phyloP scores from a whole-genome alignment of 2,797 vertebrate genomes.

The Coendou prehensilis region DNA sequence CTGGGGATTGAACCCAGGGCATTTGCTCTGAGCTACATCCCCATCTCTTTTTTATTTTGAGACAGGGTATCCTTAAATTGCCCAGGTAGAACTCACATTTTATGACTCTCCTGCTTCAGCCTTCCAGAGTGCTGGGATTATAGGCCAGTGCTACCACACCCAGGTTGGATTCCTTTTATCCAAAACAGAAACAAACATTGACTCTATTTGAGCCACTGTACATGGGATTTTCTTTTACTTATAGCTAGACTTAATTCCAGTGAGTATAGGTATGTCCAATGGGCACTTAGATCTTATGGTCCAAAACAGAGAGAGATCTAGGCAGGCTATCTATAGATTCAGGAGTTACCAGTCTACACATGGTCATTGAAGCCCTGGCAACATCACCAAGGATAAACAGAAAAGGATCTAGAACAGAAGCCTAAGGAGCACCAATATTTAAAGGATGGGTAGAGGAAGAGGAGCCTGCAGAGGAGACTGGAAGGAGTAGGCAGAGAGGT shows the following conservation, averaged over 20 bases:
- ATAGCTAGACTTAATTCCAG: neutral
- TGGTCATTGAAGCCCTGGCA: neutral
- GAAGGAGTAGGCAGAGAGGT: slow-evolving; percentile 8
- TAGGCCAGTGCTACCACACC: neutral
- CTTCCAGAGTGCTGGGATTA: neutral
- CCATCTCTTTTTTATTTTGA: neutral
- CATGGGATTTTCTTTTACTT: neutral
- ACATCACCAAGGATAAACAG: slow-evolving; percentile 28
- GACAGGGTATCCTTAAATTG: neutral
- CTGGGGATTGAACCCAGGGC: neutral
- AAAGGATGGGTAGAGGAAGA: slow-evolving; percentile 54
- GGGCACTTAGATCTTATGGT: neutral
- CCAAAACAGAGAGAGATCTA: neutral
- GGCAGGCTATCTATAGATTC: neutral
- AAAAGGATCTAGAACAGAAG: slow-evolving; percentile 65
- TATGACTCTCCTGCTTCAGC: neutral
- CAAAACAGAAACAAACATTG: slow-evolving; percentile 40
- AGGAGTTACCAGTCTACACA: neutral
- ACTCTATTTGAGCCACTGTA: slow-evolving; percentile 15
- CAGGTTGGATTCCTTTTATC: slow-evolving; percentile 5
- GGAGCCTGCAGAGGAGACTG: neutral
- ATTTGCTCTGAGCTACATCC: neutral
- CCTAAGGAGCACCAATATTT: slow-evolving; percentile 43
- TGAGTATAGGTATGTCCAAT: neutral
- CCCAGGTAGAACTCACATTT: neutral